Evolutionary conservation across 2,888 invertebrate genomes (phyloP).

Genomic region (Theodoxus fluviatilis): DNA sequence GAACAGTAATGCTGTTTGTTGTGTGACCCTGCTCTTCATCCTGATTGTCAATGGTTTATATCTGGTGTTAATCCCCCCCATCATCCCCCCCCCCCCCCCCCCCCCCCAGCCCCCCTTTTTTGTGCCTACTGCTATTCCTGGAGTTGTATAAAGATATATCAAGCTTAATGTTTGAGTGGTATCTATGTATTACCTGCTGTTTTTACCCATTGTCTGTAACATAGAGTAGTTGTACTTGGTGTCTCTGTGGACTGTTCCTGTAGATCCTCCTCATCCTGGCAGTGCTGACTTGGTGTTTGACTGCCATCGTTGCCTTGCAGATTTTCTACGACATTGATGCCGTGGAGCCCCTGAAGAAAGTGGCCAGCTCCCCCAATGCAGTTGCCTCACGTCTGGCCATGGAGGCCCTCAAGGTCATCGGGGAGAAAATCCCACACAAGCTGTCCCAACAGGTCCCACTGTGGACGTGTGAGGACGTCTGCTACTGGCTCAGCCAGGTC

Average conservation of each 20-base stretch:
- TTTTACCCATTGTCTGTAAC: too few species aligned
- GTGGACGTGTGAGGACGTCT: constrained; percentile 95
- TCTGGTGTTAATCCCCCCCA: too few species aligned
- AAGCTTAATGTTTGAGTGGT: too few species aligned
- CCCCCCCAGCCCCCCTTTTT: too few species aligned
- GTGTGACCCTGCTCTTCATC: too few species aligned
- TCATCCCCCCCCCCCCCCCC: too few species aligned
- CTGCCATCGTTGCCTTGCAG: constrained; percentile 38
- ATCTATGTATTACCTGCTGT: too few species aligned
- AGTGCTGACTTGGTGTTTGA: background rate
- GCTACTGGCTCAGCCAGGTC: constrained; percentile 95
- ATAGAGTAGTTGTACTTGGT: too few species aligned
- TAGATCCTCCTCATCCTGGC: background rate
- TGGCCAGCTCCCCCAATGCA: constrained; percentile 97
- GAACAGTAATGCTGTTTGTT: too few species aligned
- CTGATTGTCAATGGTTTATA: too few species aligned
- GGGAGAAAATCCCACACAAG: constrained; percentile 96
- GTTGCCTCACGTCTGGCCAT: constrained; percentile 93
- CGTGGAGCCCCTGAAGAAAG: constrained; percentile 91
- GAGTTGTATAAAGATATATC: too few species aligned
- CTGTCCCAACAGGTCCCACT: constrained; percentile 96
- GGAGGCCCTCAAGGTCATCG: constrained; percentile 75
- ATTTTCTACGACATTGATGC: constrained; percentile 94
- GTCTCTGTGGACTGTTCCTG: background rate
- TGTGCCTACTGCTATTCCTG: too few species aligned